Percentiles rank a stretch among this genome's conserved stretches.
These are phyloP conservation scores for Melanotaenia parkinsoni DNA, from an alignment of 2,797 vertebrate genomes.

Conservation along the genomic window DNA sequence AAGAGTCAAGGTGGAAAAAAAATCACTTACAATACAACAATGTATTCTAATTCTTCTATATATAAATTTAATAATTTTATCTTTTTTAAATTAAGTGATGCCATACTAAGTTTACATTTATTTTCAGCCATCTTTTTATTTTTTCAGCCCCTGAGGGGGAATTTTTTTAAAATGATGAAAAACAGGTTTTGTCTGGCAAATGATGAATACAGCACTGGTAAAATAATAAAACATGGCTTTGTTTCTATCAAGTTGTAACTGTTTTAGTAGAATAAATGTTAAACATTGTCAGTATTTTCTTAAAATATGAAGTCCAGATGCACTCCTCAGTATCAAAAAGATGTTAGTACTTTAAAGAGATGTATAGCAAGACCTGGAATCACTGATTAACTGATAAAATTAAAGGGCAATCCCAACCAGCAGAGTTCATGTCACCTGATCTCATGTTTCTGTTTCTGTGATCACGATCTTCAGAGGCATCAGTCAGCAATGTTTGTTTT, in stretches of 20 bases:
- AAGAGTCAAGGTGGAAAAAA: not conserved
- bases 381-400: not conserved
- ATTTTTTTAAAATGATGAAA: not conserved
- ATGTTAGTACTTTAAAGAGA: not conserved
- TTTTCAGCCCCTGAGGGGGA: not conserved
- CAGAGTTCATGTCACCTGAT: not conserved
- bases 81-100: not conserved
- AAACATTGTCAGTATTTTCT: not conserved
- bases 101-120: not conserved
- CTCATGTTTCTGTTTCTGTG: not conserved
- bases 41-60: not conserved
- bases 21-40: not conserved
- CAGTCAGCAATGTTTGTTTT: conserved; percentile 14
- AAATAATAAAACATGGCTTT: not conserved
- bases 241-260: not conserved
- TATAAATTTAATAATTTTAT: not conserved
- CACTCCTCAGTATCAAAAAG: not conserved
- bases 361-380: not conserved
- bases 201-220: not conserved
- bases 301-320: not conserved
- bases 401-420: not conserved
- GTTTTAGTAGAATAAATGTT: not conserved
- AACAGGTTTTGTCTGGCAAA: not conserved
- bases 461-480: conserved; percentile 12
- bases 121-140: not conserved